Evolutionary conservation across 2,113 vertebrate species (phyloP).

Genomic region (Solenodon paradoxus): DNA sequence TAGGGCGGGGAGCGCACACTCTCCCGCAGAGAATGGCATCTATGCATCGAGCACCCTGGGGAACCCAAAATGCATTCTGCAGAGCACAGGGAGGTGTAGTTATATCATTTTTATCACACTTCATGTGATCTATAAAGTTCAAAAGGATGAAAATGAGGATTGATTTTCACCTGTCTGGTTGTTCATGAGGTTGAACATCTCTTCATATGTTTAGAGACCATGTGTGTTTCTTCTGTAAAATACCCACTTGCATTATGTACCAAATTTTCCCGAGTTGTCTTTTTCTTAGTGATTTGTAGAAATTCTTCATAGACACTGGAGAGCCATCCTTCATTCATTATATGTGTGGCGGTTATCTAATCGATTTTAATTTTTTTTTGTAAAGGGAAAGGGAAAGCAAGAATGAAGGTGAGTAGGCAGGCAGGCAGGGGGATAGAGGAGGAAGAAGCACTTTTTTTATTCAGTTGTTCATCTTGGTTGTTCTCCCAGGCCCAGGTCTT

Average conservation of each 20-base stretch:
- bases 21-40: too few relatives aligned
- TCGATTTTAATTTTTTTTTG: too few relatives aligned
- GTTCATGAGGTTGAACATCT: background rate
- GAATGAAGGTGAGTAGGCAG: too few relatives aligned
- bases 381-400: too few relatives aligned
- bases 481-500: too few relatives aligned
- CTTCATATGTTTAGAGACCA: background rate
- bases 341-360: background rate
- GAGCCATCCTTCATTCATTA: background rate
- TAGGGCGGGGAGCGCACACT: too few relatives aligned
- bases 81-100: background rate
- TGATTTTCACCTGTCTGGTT: background rate
- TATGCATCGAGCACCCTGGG: too few relatives aligned
- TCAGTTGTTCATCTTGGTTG: too few relatives aligned
- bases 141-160: conserved; percentile 14
- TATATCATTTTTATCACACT: background rate
- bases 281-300: too few relatives aligned
- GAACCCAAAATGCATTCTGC: too few relatives aligned
- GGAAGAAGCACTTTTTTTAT: too few relatives aligned
- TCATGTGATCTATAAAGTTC: background rate
- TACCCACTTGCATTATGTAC: background rate
- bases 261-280: background rate
- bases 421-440: too few relatives aligned
- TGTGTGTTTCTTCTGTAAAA: background rate
- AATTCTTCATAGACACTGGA: background rate